Evolutionary conservation across 1,140 invertebrate genomes (phyloP), one percentile per base, ranked within the genome.

Genomic region (Capitella teleta): DNA sequence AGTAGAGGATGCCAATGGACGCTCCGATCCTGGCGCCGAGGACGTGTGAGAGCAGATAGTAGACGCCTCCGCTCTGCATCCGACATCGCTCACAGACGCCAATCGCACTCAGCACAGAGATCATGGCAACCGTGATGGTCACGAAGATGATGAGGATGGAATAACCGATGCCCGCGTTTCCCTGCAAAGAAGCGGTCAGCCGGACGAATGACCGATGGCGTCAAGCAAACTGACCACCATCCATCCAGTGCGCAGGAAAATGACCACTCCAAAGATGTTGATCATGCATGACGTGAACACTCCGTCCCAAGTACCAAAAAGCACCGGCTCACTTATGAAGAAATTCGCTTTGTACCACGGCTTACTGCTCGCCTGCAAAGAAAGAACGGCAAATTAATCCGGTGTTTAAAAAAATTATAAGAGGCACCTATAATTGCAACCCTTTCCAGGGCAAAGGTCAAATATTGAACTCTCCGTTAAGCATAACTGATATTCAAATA

Each of bases 241-340:
- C 92, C 92, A 96, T 51, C 93, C 92, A 56, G 90, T 90, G 62
- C 92, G 76, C 25, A 97, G 75, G 73, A 97, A 95, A 51, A 96
- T 89, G 67, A 97, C 93, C 1, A 96, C 90, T 60, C 92, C 90
- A 76, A 97, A 91, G 26, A 96, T 90, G 71, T 97, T 96, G 61
- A 96, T 91, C 61, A 97, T 79, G 53, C 68, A 71, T 6, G 68
- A 69, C 51, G 89, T 92, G 66, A 92, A 94, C 10, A 97, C 93
- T 56, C 92, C 93, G 77, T 96, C 92, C 90, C 92, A 95, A 2
- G 90, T 92, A 14, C 92, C 92, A 79, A 96, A 96, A 19, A 96
- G 75, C 41, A 94, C 86, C 40, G 89, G 89, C 67, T 64, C 65
- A 18, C 61, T 61, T 30, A 72, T 62, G 52, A 72, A 70, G 52